These are phyloP conservation scores for Echeneis naucrates DNA, from an alignment of 2,797 vertebrate species.

Conservation along the genomic window DNA sequence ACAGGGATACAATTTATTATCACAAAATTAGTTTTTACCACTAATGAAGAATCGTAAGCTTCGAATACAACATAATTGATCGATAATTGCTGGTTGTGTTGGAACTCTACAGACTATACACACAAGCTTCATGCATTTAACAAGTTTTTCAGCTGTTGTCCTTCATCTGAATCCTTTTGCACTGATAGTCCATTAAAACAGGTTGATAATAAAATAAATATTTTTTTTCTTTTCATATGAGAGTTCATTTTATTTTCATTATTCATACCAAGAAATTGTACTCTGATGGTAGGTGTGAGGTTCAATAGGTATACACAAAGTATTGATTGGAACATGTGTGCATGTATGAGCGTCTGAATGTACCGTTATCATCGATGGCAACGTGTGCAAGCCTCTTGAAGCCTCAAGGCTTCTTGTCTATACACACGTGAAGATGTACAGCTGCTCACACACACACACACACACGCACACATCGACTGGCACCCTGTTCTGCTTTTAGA, in stretches of 20 bases:
- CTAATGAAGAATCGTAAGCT: conserved; percentile 7
- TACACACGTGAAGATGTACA: conserved; percentile 17
- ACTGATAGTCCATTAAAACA: conserved; percentile 38
- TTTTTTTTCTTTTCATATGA: conserved; percentile 27
- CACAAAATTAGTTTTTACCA: background rate
- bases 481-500: conserved; percentile 80
- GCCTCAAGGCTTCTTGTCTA: conserved; percentile 58
- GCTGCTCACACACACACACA: background rate
- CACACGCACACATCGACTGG: conserved; percentile 62
- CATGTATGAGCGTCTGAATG: background rate
- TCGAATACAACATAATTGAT: background rate
- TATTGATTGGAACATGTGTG: conserved; percentile 63
- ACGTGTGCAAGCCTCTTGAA: conserved; percentile 45
- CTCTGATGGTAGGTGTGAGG: conserved; percentile 29
- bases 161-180: conserved; percentile 42
- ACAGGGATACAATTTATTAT: conserved; percentile 19
- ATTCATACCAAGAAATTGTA: conserved; percentile 37
- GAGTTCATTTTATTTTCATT: conserved; percentile 36
- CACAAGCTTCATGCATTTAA: conserved; percentile 2
- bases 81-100: conserved; percentile 5
- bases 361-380: conserved; percentile 28
- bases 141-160: conserved; percentile 12
- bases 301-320: conserved; percentile 45
- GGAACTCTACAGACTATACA: conserved; percentile 16
- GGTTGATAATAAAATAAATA: conserved; percentile 28